phyloP scores from a whole-genome alignment of 2,797 vertebrate species.

The Aselliscus stoliczkanus region DNA sequence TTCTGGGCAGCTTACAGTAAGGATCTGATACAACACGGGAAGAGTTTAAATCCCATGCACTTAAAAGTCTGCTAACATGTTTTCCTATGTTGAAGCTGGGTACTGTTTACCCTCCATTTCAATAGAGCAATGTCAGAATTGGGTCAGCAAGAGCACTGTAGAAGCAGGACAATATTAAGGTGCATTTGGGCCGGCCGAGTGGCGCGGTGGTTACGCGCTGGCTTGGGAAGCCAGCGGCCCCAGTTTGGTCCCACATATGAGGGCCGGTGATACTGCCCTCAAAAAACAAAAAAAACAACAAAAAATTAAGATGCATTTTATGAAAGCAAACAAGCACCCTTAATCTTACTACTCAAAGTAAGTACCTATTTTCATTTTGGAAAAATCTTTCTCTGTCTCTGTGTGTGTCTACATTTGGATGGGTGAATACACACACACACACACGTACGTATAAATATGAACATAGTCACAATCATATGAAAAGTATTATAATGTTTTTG shows the following conservation, averaged over 20 bases:
- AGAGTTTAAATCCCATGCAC: conserved; percentile 66
- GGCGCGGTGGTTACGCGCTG: no score
- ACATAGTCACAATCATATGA: conserved; percentile 1
- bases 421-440: not conserved
- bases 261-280: no score
- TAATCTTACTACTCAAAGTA: conserved; percentile 3
- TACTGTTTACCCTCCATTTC: conserved; percentile 67
- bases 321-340: not conserved
- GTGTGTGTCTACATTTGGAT: not conserved
- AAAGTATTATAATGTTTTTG: conserved; percentile 72
- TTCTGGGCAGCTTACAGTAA: conserved; percentile 72
- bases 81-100: conserved; percentile 68
- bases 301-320: not conserved
- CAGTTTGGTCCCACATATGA: no score
- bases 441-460: not conserved
- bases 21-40: conserved; percentile 74
- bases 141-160: not conserved
- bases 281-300: no score
- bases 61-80: conserved; percentile 67
- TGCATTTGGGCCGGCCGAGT: no score
- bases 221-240: no score
- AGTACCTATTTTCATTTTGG: conserved; percentile 34
- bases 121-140: conserved; percentile 64
- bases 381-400: not conserved
- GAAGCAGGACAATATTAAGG: not conserved